These are phyloP conservation scores for Hippasteria phrygiana DNA, from an alignment of 53 echinoderm and acorn worm genomes.

Conservation along the genomic window DNA sequence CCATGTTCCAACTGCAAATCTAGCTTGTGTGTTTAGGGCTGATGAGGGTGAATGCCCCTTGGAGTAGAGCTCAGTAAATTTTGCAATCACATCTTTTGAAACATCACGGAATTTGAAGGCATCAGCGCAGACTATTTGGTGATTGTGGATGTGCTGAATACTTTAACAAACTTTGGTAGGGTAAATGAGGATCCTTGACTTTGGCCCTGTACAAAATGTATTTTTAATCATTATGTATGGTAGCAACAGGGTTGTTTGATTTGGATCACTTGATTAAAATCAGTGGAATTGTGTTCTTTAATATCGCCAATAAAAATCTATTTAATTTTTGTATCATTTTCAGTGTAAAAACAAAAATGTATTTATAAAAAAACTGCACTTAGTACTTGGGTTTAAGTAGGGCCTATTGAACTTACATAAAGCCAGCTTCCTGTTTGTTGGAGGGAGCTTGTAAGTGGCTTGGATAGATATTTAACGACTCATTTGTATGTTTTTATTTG, in stretches of 20 bases:
- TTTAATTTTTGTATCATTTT: too few relatives aligned
- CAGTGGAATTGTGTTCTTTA: neutral
- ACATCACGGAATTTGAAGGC: conserved; percentile 60
- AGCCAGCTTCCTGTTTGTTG: too few relatives aligned
- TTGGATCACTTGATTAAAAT: neutral
- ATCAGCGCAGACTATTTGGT: conserved; percentile 41
- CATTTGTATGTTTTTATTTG: too few relatives aligned
- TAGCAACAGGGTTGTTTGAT: too few relatives aligned
- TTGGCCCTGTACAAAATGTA: neutral
- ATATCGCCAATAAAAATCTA: neutral
- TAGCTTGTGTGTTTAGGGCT: conserved; percentile 41
- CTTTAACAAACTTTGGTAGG: conserved; percentile 10
- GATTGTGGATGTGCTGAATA: conserved; percentile 45
- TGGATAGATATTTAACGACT: too few relatives aligned
- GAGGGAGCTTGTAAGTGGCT: too few relatives aligned
- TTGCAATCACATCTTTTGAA: conserved; percentile 24
- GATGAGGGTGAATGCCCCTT: conserved; percentile 26
- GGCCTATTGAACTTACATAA: too few relatives aligned
- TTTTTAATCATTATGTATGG: too few relatives aligned
- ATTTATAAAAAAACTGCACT: too few relatives aligned
- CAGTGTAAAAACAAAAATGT: too few relatives aligned
- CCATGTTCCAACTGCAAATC: conserved; percentile 54
- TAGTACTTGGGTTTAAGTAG: too few relatives aligned
- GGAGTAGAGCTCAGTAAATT: conserved; percentile 33
- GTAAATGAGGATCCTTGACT: conserved; percentile 12